Conservation (phyloP, 1,140 invertebrate genomes). For the Anastrepha ludens region DNA sequence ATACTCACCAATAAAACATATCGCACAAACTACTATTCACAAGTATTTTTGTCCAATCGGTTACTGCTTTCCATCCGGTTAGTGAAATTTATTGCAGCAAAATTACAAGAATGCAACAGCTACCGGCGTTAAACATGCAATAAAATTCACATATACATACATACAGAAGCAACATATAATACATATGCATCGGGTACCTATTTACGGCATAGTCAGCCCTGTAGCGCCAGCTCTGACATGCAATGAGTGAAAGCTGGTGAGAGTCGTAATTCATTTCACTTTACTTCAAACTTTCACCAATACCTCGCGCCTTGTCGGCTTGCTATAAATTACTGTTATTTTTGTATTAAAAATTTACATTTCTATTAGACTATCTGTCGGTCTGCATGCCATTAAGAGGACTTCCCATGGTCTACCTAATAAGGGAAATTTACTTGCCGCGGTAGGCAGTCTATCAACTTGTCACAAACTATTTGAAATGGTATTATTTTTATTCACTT, state of each 20-base stretch:
- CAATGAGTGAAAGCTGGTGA: slow-evolving; percentile 19
- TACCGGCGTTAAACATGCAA: neutral
- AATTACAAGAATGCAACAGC: neutral
- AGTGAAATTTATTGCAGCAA: neutral
- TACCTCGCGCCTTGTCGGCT: neutral
- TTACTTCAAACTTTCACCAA: neutral
- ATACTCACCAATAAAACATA: too few species aligned
- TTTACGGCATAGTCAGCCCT: neutral
- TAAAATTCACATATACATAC: neutral
- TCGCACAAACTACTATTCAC: neutral
- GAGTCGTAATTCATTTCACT: slow-evolving; percentile 28
- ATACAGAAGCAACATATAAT: neutral
- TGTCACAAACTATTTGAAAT: neutral
- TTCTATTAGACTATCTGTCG: slow-evolving; percentile 26
- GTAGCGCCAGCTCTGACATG: neutral
- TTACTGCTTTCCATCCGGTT: slow-evolving; percentile 3
- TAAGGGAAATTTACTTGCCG: slow-evolving; percentile 2
- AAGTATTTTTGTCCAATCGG: neutral
- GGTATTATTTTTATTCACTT: neutral
- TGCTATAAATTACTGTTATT: slow-evolving; percentile 18
- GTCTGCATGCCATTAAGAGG: neutral
- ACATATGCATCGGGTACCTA: too few species aligned
- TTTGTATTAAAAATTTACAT: slow-evolving; percentile 47
- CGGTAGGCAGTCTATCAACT: slow-evolving; percentile 12
- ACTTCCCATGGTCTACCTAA: neutral